These are phyloP conservation scores for Peromyscus californicus DNA, from an alignment of 2,113 vertebrate genomes.

Conservation along the genomic window DNA sequence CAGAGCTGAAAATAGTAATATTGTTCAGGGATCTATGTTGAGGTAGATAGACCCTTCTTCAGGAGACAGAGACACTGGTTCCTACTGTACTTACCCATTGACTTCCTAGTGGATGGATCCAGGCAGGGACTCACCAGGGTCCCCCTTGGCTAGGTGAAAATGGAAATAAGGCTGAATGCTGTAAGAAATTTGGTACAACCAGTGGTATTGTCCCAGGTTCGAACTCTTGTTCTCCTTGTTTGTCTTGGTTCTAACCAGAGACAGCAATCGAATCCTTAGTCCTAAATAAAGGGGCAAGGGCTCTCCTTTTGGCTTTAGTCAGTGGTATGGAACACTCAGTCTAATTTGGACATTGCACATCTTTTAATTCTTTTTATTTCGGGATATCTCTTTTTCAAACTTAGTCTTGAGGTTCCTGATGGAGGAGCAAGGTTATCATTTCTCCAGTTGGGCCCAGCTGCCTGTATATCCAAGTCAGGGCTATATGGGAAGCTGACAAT, in stretches of 20 bases:
- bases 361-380: not conserved
- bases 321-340: not conserved
- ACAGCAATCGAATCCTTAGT: not conserved
- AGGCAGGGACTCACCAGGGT: not conserved
- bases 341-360: not conserved
- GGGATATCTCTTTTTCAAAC: not conserved
- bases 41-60: not conserved
- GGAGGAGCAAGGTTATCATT: not conserved
- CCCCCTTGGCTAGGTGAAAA: not conserved
- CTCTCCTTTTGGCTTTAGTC: not conserved
- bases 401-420: not conserved
- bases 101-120: no score
- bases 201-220: not conserved
- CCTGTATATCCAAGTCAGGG: not conserved
- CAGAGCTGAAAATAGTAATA: not conserved
- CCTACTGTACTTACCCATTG: not conserved
- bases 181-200: not conserved
- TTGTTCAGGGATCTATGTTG: not conserved
- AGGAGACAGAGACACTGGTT: not conserved
- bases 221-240: not conserved
- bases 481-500: not conserved
- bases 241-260: not conserved
- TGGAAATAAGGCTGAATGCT: not conserved
- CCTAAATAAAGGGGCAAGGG: not conserved
- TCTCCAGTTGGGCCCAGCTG: not conserved